Evolutionary conservation across 2,797 vertebrate genomes (phyloP).

Genomic region (Amniataba percoides): DNA sequence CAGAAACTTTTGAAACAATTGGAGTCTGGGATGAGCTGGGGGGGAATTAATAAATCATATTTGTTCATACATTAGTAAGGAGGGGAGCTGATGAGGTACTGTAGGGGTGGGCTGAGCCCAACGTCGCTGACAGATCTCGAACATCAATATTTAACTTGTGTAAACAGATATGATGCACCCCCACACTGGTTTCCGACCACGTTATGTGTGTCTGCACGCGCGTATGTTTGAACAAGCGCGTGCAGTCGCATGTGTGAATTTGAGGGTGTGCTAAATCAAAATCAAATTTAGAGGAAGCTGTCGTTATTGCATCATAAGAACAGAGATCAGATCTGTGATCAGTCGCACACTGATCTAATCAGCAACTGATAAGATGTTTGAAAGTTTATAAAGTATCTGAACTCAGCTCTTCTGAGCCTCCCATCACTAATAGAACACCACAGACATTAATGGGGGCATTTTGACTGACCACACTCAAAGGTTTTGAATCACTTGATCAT

Average conservation of each 20-base stretch:
- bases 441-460: background rate
- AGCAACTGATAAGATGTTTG: background rate
- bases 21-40: constrained; percentile 59
- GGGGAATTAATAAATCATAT: constrained; percentile 83
- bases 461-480: constrained; percentile 4
- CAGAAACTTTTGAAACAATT: constrained; percentile 77
- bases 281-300: background rate
- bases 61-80: constrained; percentile 83
- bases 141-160: constrained; percentile 80
- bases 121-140: constrained; percentile 65
- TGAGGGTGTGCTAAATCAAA: background rate
- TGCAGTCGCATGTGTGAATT: background rate
- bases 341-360: constrained; percentile 5
- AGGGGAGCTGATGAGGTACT: constrained; percentile 65
- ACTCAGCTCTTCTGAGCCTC: background rate
- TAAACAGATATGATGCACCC: constrained; percentile 72
- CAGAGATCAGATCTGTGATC: constrained; percentile 6
- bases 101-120: constrained; percentile 60
- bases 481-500: constrained; percentile 4
- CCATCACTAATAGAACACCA: background rate
- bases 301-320: background rate
- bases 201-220: background rate
- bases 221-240: constrained; percentile 1
- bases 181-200: constrained; percentile 16
- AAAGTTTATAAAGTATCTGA: background rate